These are phyloP conservation scores for Actinostola sp. DNA, from an alignment of 92 coral and sea anemone species.

Conservation along the genomic window DNA sequence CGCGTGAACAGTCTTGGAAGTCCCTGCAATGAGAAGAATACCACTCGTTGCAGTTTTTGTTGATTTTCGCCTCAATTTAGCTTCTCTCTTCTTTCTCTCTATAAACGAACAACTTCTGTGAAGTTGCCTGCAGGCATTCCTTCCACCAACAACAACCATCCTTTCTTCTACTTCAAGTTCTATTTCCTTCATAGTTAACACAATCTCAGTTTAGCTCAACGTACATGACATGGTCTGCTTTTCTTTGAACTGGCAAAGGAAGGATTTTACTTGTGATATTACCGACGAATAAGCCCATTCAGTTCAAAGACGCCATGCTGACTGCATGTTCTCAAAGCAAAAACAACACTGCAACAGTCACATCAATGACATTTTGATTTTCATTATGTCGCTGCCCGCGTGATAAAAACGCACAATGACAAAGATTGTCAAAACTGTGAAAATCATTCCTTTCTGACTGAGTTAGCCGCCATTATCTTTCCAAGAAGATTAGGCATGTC, in stretches of 20 bases:
- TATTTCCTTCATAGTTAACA: conserved; percentile 19
- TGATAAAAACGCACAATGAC: neutral
- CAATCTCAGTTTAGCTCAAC: too few relatives aligned
- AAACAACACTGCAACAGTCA: neutral
- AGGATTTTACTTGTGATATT: neutral
- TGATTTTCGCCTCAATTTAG: conserved; percentile 11
- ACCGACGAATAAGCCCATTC: neutral
- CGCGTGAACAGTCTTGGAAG: conserved; percentile 10
- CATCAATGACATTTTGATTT: neutral
- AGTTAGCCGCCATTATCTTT: neutral
- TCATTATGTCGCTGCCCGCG: neutral
- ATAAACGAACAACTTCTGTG: conserved; percentile 17
- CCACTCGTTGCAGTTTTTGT: neutral
- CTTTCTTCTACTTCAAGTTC: conserved; percentile 23
- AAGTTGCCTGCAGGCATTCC: neutral
- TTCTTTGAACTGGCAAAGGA: neutral
- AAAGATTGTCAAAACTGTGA: neutral
- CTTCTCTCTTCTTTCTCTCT: conserved; percentile 27
- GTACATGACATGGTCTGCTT: too few relatives aligned
- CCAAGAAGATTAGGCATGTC: neutral
- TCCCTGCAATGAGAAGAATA: conserved; percentile 22
- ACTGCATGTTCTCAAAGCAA: neutral
- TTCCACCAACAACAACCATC: neutral
- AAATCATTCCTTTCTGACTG: neutral
- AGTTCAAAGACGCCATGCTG: neutral